Conservation (phyloP, 2,888 invertebrate genomes). For the Linnaemya tessellans region DNA sequence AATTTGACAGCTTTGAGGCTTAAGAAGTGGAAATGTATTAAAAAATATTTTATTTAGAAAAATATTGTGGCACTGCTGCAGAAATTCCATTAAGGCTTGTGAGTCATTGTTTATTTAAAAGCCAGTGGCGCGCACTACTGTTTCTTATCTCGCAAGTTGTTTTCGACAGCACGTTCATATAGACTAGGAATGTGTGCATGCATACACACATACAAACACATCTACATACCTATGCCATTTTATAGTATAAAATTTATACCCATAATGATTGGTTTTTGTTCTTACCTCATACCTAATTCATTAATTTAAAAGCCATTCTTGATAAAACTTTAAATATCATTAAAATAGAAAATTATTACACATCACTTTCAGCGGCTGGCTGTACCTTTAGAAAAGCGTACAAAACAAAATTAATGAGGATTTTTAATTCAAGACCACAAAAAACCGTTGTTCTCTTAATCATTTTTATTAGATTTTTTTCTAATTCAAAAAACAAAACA, state of each 20-base stretch:
- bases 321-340: slow-evolving; percentile 37
- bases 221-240: not conserved
- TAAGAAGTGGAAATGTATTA: slow-evolving; percentile 37
- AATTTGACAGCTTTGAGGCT: slow-evolving; percentile 39
- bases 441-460: slow-evolving; percentile 7
- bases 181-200: slow-evolving; percentile 12
- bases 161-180: slow-evolving; percentile 28
- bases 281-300: not conserved
- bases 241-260: slow-evolving; percentile 32
- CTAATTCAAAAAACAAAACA: slow-evolving; percentile 19
- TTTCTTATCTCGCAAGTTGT: slow-evolving; percentile 53
- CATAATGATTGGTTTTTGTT: too few relatives aligned
- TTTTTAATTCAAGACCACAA: slow-evolving; percentile 1
- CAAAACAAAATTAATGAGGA: slow-evolving; percentile 14
- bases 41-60: slow-evolving; percentile 2
- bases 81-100: slow-evolving; percentile 36
- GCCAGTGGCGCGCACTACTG: slow-evolving; percentile 46
- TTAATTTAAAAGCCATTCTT: slow-evolving; percentile 22
- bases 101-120: slow-evolving; percentile 61
- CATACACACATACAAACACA: too few relatives aligned
- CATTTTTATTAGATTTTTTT: slow-evolving; percentile 31
- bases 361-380: not conserved
- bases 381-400: not conserved
- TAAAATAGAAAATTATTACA: slow-evolving; percentile 54
- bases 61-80: not conserved